Evolutionary conservation across 2,797 vertebrate species (phyloP).

Genomic region (Melanotaenia parkinsoni): DNA sequence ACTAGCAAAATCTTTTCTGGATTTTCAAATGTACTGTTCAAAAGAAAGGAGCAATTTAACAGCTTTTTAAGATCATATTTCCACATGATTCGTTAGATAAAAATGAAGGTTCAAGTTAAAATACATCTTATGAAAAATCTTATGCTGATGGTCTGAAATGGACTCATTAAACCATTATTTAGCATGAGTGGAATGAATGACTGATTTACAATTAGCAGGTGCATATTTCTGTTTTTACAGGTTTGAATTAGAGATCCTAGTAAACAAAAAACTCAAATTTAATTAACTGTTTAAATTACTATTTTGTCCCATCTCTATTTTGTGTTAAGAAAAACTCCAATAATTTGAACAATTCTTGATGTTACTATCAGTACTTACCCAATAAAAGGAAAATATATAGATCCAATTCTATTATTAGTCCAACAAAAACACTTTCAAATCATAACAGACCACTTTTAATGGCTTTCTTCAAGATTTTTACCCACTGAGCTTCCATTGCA

Average conservation of each 20-base stretch:
- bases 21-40: not conserved
- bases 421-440: not conserved
- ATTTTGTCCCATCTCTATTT: too few relatives aligned
- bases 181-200: not conserved
- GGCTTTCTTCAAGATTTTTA: not conserved
- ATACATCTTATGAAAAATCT: too few relatives aligned
- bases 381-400: too few relatives aligned
- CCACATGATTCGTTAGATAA: too few relatives aligned
- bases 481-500: too few relatives aligned
- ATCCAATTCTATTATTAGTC: too few relatives aligned
- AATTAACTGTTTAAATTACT: not conserved
- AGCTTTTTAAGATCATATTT: not conserved
- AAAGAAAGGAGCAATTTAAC: not conserved
- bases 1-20: not conserved
- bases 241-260: not conserved
- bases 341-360: too few relatives aligned
- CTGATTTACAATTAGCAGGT: not conserved
- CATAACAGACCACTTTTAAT: not conserved
- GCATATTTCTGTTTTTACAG: not conserved
- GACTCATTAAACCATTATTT: not conserved
- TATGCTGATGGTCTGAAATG: not conserved
- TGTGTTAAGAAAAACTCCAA: too few relatives aligned
- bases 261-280: not conserved
- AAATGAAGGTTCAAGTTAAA: too few relatives aligned
- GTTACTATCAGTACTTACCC: too few relatives aligned